Evolutionary conservation across 2,888 invertebrate genomes (phyloP).

Genomic region (Cactoblastis cactorum): DNA sequence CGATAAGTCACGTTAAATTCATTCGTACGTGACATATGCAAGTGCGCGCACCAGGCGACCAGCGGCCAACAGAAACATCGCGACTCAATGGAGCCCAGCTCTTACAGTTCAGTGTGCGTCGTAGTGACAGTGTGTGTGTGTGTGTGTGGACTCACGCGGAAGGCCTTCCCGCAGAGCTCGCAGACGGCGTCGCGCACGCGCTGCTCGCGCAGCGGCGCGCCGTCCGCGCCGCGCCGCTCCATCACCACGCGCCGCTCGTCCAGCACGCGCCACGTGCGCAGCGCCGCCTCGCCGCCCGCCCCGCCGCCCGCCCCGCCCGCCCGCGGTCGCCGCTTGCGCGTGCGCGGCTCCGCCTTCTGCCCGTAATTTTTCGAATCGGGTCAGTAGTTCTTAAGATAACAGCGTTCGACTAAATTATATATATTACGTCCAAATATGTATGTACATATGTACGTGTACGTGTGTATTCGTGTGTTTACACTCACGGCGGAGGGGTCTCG

Average conservation of each 20-base stretch:
- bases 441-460: neutral
- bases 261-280: constrained; percentile 14
- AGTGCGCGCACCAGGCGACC: too few relatives aligned
- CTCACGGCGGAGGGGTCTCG: neutral
- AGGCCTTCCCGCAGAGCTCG: constrained; percentile 39
- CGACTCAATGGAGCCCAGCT: too few relatives aligned
- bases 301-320: neutral
- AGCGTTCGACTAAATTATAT: too few relatives aligned
- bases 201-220: neutral
- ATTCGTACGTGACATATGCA: too few relatives aligned
- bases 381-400: too few relatives aligned
- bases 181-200: constrained; percentile 26
- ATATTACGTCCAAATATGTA: too few relatives aligned
- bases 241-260: constrained; percentile 7
- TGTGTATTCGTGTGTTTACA: neutral
- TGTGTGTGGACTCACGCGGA: constrained; percentile 28
- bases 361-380: too few relatives aligned
- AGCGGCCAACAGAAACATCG: too few relatives aligned
- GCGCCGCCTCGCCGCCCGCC: neutral
- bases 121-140: too few relatives aligned
- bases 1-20: too few relatives aligned
- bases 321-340: neutral
- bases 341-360: too few relatives aligned
- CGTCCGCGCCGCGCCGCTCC: neutral
- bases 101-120: too few relatives aligned